Evolutionary conservation across 2,797 vertebrate species (phyloP).

Genomic region (Phoeniculus purpureus): DNA sequence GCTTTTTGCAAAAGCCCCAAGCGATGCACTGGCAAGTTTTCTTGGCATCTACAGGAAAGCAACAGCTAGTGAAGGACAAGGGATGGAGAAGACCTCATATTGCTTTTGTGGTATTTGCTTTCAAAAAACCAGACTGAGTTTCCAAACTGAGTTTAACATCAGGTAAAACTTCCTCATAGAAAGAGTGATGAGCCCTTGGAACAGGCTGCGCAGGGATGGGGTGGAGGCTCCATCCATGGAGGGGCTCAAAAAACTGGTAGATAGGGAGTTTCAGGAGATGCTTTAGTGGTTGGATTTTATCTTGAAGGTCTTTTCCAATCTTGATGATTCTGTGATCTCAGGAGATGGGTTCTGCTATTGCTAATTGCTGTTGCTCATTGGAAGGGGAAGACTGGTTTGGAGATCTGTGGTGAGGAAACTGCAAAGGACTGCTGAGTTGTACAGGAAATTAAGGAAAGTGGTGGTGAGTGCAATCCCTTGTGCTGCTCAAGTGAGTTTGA

Average conservation of each 20-base stretch:
- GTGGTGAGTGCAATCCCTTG: not conserved
- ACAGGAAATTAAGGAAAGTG: not conserved
- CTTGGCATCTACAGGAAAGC: not conserved
- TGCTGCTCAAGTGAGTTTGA: not conserved
- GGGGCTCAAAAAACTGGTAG: no score
- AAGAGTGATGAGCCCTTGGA: no score
- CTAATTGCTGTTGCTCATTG: conserved; percentile 6
- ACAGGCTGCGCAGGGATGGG: no score
- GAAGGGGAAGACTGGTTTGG: not conserved
- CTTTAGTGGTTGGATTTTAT: no score
- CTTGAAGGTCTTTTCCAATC: no score
- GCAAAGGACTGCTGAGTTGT: not conserved
- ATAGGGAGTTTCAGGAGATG: no score
- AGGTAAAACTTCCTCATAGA: no score
- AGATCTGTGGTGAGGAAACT: not conserved
- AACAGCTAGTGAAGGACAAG: not conserved
- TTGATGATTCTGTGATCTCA: not conserved
- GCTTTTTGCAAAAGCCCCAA: not conserved
- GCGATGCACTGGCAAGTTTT: not conserved
- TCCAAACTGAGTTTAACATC: no score
- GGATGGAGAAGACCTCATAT: not conserved
- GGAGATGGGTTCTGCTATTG: not conserved
- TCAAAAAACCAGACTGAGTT: not conserved
- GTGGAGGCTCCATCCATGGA: no score
- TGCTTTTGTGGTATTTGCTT: not conserved